phyloP scores from a whole-genome alignment of 2,888 invertebrate genomes.

The Diabrotica balteata region DNA sequence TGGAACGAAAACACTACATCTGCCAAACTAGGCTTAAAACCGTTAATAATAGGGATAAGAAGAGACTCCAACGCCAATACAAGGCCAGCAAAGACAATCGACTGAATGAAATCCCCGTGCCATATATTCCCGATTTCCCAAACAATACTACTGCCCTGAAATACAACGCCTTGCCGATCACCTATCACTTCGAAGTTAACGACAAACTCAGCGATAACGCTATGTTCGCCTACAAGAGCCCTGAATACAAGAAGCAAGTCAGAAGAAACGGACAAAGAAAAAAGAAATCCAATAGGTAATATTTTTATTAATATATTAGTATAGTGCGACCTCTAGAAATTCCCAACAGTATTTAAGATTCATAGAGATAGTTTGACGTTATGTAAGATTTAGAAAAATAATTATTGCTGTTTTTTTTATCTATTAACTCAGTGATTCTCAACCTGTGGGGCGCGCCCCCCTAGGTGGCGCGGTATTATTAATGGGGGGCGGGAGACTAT shows the following conservation, averaged over 20 bases:
- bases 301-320: neutral
- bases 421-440: too few relatives aligned
- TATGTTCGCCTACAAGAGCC: slow-evolving; percentile 35
- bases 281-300: slow-evolving; percentile 17
- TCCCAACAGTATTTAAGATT: too few relatives aligned
- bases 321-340: too few relatives aligned
- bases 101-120: slow-evolving; percentile 65
- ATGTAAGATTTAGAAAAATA: too few relatives aligned
- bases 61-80: slow-evolving; percentile 62
- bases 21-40: slow-evolving; percentile 72
- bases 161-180: slow-evolving; percentile 27
- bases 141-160: slow-evolving; percentile 48
- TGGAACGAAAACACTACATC: slow-evolving; percentile 71
- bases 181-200: slow-evolving; percentile 36
- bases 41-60: slow-evolving; percentile 62
- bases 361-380: too few relatives aligned
- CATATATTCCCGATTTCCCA: slow-evolving; percentile 48
- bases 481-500: too few relatives aligned
- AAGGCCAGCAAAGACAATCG: slow-evolving; percentile 61
- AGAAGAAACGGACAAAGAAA: slow-evolving; percentile 57
- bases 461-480: too few relatives aligned
- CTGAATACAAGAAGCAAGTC: slow-evolving; percentile 26
- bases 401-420: too few relatives aligned
- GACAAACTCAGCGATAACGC: slow-evolving; percentile 37
- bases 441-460: too few relatives aligned